phyloP scores from a whole-genome alignment of 2,797 vertebrate genomes.

The Acanthornis magna region DNA sequence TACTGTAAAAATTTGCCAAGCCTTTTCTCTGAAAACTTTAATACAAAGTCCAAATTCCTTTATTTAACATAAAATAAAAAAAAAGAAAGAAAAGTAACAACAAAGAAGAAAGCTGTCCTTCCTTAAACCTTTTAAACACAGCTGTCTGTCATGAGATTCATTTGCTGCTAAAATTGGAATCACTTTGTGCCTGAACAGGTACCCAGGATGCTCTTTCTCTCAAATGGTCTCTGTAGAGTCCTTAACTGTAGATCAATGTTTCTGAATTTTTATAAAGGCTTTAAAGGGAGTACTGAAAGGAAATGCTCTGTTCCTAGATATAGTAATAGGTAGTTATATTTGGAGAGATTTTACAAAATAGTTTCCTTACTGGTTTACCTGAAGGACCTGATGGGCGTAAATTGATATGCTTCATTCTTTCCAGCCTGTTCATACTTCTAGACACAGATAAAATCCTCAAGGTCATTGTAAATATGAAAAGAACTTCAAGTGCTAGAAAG shows the following conservation, averaged over 20 bases:
- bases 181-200: background rate
- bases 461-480: background rate
- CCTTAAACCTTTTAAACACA: background rate
- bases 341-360: background rate
- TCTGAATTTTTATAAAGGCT: conserved; percentile 1
- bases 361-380: background rate
- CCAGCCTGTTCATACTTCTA: background rate
- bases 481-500: background rate
- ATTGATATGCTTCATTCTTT: background rate
- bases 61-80: background rate
- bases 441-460: background rate
- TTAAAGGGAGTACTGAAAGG: background rate
- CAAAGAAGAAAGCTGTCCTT: background rate
- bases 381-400: background rate
- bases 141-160: background rate
- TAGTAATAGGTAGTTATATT: background rate
- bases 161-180: background rate
- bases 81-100: rapidly evolving
- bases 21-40: background rate
- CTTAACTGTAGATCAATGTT: background rate
- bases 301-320: background rate
- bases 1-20: background rate
- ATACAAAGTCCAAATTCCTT: background rate
- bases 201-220: background rate
- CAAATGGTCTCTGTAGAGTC: background rate